phyloP scores from a whole-genome alignment of 2,888 invertebrate species.

The Polydrusus cervinus region DNA sequence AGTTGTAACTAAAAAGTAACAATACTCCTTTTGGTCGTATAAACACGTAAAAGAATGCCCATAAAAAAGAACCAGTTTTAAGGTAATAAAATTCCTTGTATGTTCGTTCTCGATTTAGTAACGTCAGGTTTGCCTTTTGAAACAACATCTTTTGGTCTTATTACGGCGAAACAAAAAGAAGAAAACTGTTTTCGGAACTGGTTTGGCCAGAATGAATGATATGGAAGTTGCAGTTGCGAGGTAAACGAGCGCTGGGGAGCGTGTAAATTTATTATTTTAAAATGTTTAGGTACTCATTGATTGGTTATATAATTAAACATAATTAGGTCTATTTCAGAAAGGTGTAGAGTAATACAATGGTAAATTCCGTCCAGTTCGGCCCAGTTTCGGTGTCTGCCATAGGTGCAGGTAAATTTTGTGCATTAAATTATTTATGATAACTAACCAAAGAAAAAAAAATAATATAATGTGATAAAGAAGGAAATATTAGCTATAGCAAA shows the following conservation, averaged over 20 bases:
- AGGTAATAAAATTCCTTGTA: constrained; percentile 38
- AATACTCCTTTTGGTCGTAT: constrained; percentile 29
- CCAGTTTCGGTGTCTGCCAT: too few relatives aligned
- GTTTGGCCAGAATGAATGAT: constrained; percentile 33
- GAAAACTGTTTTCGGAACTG: constrained; percentile 32
- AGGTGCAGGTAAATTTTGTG: too few relatives aligned
- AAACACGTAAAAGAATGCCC: constrained; percentile 35
- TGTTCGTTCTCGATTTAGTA: constrained; percentile 32
- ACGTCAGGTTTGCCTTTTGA: constrained; percentile 37
- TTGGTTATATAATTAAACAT: too few relatives aligned
- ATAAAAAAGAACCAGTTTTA: constrained; percentile 43
- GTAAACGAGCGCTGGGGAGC: constrained; percentile 15
- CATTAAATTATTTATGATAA: too few relatives aligned
- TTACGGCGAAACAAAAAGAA: constrained; percentile 35
- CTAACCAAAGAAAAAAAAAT: too few relatives aligned
- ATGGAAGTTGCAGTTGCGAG: constrained; percentile 28
- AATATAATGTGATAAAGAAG: too few relatives aligned
- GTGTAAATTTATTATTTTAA: constrained; percentile 22
- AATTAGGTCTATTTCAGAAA: too few relatives aligned
- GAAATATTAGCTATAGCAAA: too few relatives aligned
- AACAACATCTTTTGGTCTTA: constrained; percentile 33
- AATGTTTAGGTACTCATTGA: too few relatives aligned
- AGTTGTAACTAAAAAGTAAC: constrained; percentile 17
- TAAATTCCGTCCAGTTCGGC: too few relatives aligned
- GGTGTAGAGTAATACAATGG: too few relatives aligned